Percentiles rank a stretch among this genome's conserved stretches.
Conservation (phyloP, 2,113 vertebrate species). For the Calcarius ornatus region DNA sequence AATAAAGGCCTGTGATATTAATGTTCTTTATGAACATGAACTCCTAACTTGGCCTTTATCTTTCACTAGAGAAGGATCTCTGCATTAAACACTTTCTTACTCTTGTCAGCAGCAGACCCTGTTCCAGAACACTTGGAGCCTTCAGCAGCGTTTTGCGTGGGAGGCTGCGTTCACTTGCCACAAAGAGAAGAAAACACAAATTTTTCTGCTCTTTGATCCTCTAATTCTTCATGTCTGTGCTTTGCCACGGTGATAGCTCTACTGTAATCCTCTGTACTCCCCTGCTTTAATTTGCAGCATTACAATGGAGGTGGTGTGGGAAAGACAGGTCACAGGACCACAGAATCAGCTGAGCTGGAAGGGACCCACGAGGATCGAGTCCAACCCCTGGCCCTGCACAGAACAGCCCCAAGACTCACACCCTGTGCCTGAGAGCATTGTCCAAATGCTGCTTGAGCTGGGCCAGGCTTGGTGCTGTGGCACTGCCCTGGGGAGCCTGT, state of each 20-base stretch:
- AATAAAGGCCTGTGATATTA: background rate
- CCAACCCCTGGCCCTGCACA: background rate
- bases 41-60: background rate
- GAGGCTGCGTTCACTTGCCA: background rate
- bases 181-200: background rate
- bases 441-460: background rate
- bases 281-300: background rate
- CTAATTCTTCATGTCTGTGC: background rate
- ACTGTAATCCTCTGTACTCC: background rate
- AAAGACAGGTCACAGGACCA: background rate
- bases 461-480: background rate
- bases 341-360: background rate
- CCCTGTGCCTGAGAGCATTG: background rate
- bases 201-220: background rate
- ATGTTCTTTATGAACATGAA: background rate
- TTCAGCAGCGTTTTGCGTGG: fast-evolving
- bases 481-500: background rate
- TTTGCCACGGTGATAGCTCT: background rate
- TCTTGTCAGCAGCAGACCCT: background rate
- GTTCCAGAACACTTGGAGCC: background rate
- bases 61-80: background rate
- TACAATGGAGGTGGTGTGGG: background rate
- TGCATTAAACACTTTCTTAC: background rate
- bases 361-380: background rate
- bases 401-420: background rate